These are phyloP conservation scores for Epinotia bilunana DNA, from an alignment of 2,888 invertebrate genomes.

Conservation along the genomic window DNA sequence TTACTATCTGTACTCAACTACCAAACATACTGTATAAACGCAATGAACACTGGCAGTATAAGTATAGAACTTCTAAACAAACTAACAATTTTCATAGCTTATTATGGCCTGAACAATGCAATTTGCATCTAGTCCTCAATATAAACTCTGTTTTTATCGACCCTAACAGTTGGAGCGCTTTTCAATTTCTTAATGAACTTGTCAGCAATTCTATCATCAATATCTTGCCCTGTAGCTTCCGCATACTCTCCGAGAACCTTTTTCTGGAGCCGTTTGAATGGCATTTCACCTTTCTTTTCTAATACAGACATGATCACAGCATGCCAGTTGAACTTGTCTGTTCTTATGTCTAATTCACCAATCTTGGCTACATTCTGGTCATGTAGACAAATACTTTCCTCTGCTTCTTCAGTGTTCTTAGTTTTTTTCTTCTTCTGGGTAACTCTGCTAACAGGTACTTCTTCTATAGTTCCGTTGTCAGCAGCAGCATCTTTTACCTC, in stretches of 20 bases:
- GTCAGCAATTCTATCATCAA: slow-evolving; percentile 86
- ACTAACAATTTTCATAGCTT: slow-evolving; percentile 1
- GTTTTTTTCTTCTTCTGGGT: slow-evolving; percentile 73
- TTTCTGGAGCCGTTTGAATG: slow-evolving; percentile 89
- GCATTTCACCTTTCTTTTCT: slow-evolving; percentile 84
- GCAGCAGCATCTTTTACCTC: slow-evolving; percentile 54
- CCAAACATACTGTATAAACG: background rate
- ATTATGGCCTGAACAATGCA: background rate
- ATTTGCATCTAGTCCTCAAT: slow-evolving; percentile 59
- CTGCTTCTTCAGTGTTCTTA: slow-evolving; percentile 63
- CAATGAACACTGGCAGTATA: background rate
- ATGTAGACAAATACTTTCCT: slow-evolving; percentile 73
- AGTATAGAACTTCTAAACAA: background rate
- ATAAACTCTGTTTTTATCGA: slow-evolving; percentile 86
- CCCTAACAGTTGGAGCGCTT: slow-evolving; percentile 86
- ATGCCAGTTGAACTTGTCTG: slow-evolving; percentile 81
- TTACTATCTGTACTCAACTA: background rate
- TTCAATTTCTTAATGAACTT: slow-evolving; percentile 89
- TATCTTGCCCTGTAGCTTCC: slow-evolving; percentile 77
- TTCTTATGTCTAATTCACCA: slow-evolving; percentile 61
- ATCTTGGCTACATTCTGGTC: slow-evolving; percentile 79
- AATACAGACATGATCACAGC: slow-evolving; percentile 79
- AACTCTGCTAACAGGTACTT: slow-evolving; percentile 55
- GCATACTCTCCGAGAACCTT: slow-evolving; percentile 88
- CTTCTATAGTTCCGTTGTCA: slow-evolving; percentile 53